Evolutionary conservation across 2,888 invertebrate species (phyloP).

Genomic region (Hedychridium roseum): DNA sequence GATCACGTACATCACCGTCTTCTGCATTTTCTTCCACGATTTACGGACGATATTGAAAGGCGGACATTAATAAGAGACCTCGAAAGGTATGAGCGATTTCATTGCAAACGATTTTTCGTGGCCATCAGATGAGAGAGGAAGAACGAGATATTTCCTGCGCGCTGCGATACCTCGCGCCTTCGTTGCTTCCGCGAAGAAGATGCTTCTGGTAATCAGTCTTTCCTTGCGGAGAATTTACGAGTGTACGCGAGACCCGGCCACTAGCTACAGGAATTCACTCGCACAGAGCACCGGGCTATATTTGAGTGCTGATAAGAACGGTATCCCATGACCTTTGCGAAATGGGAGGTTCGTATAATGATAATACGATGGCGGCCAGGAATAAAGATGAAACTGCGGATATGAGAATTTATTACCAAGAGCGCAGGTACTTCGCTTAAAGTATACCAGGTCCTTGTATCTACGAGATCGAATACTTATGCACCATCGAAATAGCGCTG

Average conservation of each 20-base stretch:
- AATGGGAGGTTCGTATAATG: constrained; percentile 14
- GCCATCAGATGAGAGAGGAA: constrained; percentile 8
- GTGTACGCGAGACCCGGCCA: constrained; percentile 1
- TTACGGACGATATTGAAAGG: too few species aligned
- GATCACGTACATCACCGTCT: too few species aligned
- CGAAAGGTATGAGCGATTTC: too few species aligned
- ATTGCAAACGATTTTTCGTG: constrained; percentile 3
- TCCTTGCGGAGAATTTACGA: constrained; percentile 12
- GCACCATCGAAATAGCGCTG: too few species aligned
- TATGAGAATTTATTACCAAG: constrained; percentile 33
- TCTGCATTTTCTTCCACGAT: too few species aligned
- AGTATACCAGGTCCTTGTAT: too few species aligned
- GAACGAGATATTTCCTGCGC: constrained; percentile 8
- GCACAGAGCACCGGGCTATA: constrained; percentile 25
- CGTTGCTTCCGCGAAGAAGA: constrained; percentile 16
- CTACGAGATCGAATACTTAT: too few species aligned
- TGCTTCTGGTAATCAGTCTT: constrained; percentile 22
- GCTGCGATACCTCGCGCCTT: constrained; percentile 8
- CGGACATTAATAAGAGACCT: too few species aligned
- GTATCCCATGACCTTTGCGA: constrained; percentile 30
- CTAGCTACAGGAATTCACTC: too few species aligned
- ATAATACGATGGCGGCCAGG: constrained; percentile 8
- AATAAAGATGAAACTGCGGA: constrained; percentile 33
- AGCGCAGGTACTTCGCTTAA: too few species aligned
- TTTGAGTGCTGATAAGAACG: constrained; percentile 24